These are phyloP conservation scores for Sesamia inferens DNA, from an alignment of 2,888 invertebrate genomes.

Conservation along the genomic window DNA sequence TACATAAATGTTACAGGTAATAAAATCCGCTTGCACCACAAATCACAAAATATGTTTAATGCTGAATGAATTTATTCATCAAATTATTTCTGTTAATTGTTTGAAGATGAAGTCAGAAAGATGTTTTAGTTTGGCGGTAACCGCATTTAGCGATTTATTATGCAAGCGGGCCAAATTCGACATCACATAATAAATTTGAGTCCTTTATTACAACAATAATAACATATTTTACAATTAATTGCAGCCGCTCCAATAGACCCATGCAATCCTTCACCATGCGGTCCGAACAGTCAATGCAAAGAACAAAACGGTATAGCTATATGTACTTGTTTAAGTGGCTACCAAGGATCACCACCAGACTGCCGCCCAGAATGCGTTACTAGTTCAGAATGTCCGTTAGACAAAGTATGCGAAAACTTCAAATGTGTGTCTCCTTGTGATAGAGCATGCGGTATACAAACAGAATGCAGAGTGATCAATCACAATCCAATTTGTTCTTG, in stretches of 20 bases:
- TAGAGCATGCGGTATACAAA: slow-evolving; percentile 92
- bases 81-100: not conserved
- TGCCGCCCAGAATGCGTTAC: slow-evolving; percentile 93
- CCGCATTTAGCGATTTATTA: not conserved
- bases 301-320: slow-evolving; percentile 90
- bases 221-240: slow-evolving; percentile 61
- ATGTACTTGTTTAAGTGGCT: slow-evolving; percentile 92
- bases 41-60: not conserved
- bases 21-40: not conserved
- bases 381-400: slow-evolving; percentile 91
- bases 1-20: not conserved
- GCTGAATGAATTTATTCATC: not conserved
- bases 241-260: slow-evolving; percentile 81
- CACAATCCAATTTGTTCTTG: slow-evolving; percentile 93
- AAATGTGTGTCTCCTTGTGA: slow-evolving; percentile 93
- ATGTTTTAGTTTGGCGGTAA: not conserved
- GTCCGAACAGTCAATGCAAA: slow-evolving; percentile 92
- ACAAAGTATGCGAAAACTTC: slow-evolving; percentile 92
- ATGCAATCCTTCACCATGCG: slow-evolving; percentile 94
- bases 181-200: not conserved
- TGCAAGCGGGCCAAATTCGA: not conserved
- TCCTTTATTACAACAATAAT: slow-evolving; percentile 9
- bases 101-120: not conserved
- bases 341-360: slow-evolving; percentile 92
- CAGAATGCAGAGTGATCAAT: slow-evolving; percentile 92